Conservation (phyloP, 2,888 invertebrate genomes). For the Apoda limacodes region DNA sequence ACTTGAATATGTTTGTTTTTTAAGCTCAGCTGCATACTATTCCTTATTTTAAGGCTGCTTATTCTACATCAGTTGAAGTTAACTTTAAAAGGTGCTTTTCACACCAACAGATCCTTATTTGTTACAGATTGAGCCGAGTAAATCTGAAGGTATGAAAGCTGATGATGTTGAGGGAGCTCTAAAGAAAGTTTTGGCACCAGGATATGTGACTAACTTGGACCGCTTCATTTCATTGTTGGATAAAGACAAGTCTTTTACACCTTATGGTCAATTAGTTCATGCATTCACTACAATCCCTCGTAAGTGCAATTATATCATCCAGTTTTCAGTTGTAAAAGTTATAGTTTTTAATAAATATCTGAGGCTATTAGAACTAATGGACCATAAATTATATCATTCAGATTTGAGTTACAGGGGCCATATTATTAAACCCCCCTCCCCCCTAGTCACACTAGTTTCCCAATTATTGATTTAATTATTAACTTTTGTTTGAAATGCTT, state of each 20-base stretch:
- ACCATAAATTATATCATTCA: too few species aligned
- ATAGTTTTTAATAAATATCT: constrained; percentile 2
- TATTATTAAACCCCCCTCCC: too few species aligned
- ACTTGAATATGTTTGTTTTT: too few species aligned
- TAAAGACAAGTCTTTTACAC: constrained; percentile 81
- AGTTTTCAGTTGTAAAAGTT: constrained; percentile 3
- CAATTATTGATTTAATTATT: too few species aligned
- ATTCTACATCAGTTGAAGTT: too few species aligned
- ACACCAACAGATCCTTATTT: constrained; percentile 26
- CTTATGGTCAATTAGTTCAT: constrained; percentile 77
- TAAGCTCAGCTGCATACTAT: too few species aligned
- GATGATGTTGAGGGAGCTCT: constrained; percentile 81
- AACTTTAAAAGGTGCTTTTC: too few species aligned
- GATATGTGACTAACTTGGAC: constrained; percentile 78
- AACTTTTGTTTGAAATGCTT: too few species aligned
- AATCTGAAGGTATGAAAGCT: constrained; percentile 72
- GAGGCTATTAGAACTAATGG: too few species aligned
- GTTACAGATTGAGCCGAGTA: constrained; percentile 62
- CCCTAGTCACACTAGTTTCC: too few species aligned
- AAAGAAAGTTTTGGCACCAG: constrained; percentile 76
- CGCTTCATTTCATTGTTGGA: constrained; percentile 76
- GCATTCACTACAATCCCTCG: constrained; percentile 65
- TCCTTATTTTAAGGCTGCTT: too few species aligned
- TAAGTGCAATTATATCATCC: constrained; percentile 29
- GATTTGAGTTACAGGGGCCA: too few species aligned